A percentile compares a stretch with the other conserved stretches of the same genome.
phyloP scores from a whole-genome alignment of 1,140 invertebrate species.

The Phthorimaea operculella region DNA sequence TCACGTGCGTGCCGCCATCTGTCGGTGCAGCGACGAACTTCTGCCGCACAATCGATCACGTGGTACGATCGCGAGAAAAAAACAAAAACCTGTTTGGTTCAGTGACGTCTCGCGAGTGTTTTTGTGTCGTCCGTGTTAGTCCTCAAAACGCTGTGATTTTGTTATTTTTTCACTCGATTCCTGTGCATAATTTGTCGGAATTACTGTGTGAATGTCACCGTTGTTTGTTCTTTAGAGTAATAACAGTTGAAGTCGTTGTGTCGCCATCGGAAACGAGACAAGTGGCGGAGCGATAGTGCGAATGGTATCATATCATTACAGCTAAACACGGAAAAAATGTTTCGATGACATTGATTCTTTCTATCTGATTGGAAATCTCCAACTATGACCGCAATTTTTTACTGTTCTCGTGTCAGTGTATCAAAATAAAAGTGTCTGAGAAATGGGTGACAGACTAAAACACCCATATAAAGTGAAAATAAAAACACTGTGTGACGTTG shows the following conservation, averaged over 20 bases:
- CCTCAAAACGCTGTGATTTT: background rate
- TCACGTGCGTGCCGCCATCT: conserved; percentile 32
- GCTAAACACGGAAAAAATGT: conserved; percentile 4
- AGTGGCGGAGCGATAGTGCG: background rate
- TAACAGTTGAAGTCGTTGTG: background rate
- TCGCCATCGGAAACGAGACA: background rate
- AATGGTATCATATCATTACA: background rate
- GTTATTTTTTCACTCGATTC: background rate
- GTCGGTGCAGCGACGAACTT: conserved; percentile 17
- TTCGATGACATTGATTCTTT: background rate
- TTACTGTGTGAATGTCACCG: background rate
- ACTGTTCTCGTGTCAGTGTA: conserved; percentile 18
- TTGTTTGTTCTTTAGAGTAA: too few relatives aligned
- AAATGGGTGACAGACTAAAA: conserved; percentile 59
- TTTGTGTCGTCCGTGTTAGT: conserved; percentile 42
- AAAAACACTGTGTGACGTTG: conserved; percentile 22
- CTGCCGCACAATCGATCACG: conserved; percentile 36
- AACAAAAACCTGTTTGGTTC: conserved; percentile 59
- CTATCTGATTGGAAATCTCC: background rate
- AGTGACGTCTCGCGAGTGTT: conserved; percentile 52
- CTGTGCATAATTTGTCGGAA: background rate
- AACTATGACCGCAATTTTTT: conserved; percentile 6
- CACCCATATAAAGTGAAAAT: conserved; percentile 56
- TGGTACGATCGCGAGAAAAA: conserved; percentile 32
- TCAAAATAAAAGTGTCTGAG: conserved; percentile 35